A percentile compares a stretch with the other conserved stretches of the same genome.
phyloP scores from a whole-genome alignment of 2,113 vertebrate species.

The Pelecanoides urinatrix region DNA sequence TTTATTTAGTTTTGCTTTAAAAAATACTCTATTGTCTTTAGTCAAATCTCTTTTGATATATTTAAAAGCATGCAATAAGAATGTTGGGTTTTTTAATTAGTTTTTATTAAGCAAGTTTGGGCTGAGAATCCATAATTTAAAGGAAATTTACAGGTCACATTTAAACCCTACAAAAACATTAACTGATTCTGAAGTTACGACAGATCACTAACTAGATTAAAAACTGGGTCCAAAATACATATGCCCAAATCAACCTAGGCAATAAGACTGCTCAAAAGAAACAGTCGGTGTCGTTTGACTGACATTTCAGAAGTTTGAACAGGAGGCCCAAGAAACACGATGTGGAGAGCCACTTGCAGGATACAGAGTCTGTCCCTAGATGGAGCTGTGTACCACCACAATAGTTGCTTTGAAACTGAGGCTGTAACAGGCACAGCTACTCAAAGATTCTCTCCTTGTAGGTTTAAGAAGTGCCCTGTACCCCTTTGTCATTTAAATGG shows the following conservation, averaged over 20 bases:
- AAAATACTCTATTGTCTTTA: not conserved
- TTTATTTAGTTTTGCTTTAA: not conserved
- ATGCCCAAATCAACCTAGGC: not conserved
- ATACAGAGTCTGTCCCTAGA: not conserved
- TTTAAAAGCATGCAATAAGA: not conserved
- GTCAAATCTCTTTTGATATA: not conserved
- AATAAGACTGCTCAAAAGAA: not conserved
- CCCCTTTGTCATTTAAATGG: not conserved
- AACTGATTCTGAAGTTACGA: not conserved
- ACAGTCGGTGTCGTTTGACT: too few relatives aligned
- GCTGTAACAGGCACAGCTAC: not conserved
- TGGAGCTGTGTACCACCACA: not conserved
- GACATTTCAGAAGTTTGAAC: not conserved
- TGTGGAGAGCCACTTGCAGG: not conserved
- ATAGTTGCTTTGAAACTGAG: accelerated
- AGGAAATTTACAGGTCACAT: not conserved
- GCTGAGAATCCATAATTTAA: not conserved
- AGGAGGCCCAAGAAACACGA: not conserved
- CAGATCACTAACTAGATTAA: not conserved
- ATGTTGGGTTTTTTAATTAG: not conserved
- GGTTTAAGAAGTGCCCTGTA: not conserved
- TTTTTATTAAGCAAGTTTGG: not conserved
- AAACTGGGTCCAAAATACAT: not conserved
- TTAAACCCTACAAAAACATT: not conserved
- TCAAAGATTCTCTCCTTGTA: not conserved